A percentile compares a stretch with the other conserved stretches of the same genome.
phyloP scores from a whole-genome alignment of 2,888 invertebrate genomes.

The Cheilosia variabilis region DNA sequence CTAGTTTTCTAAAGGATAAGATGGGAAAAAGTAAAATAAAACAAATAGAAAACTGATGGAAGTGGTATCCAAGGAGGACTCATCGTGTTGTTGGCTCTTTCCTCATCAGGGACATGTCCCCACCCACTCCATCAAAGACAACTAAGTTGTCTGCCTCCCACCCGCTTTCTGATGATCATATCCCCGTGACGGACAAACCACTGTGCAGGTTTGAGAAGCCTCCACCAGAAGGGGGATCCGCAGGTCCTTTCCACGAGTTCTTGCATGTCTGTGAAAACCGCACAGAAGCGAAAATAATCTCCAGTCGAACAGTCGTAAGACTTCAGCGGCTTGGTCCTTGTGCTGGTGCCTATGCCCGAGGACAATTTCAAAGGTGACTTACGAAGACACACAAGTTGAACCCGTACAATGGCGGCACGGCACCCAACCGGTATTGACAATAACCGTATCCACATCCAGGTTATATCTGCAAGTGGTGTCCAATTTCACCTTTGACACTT shows the following conservation, averaged over 20 bases:
- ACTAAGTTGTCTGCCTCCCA: conserved; percentile 4
- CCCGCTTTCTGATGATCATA: conserved; percentile 4
- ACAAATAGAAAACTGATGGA: background rate
- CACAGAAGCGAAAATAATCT: conserved; percentile 66
- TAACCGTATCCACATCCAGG: conserved; percentile 28
- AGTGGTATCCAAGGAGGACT: conserved; percentile 12
- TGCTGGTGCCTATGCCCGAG: conserved; percentile 26
- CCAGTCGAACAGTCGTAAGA: conserved; percentile 47
- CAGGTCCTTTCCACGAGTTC: conserved; percentile 50
- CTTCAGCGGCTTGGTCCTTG: conserved; percentile 42
- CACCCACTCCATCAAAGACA: background rate
- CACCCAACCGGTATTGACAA: conserved; percentile 4
- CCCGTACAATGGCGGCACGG: conserved; percentile 41
- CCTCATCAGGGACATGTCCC: conserved; percentile 5
- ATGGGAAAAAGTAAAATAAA: background rate
- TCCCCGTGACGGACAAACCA: background rate
- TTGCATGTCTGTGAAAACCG: conserved; percentile 55
- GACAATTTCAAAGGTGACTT: conserved; percentile 61
- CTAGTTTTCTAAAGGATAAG: conserved; percentile 3
- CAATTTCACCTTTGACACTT: conserved; percentile 70
- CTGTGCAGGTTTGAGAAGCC: background rate
- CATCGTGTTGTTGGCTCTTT: conserved; percentile 2
- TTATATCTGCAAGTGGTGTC: conserved; percentile 44
- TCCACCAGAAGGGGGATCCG: background rate
- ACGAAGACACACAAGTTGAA: conserved; percentile 52